These are phyloP conservation scores for Mus spretus DNA, from an alignment of 2,797 vertebrate genomes.

Conservation along the genomic window DNA sequence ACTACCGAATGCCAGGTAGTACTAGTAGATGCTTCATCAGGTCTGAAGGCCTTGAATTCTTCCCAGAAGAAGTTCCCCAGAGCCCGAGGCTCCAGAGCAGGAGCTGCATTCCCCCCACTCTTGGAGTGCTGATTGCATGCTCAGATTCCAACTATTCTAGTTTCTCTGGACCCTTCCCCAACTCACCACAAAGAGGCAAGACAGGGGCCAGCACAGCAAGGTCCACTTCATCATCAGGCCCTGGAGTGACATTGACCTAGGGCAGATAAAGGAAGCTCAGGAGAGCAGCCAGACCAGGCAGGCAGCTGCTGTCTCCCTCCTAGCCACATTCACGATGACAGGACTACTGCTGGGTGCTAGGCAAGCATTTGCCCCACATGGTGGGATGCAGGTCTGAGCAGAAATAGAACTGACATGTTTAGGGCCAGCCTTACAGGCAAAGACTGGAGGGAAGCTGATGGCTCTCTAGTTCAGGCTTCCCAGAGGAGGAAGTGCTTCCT, in stretches of 20 bases:
- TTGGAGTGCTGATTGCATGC: neutral
- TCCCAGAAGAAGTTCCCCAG: neutral
- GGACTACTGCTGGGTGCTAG: neutral
- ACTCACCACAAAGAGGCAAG: slow-evolving; percentile 82
- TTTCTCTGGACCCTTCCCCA: neutral
- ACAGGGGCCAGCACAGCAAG: slow-evolving; percentile 53
- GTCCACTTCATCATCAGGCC: slow-evolving; percentile 74
- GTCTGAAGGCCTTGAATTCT: neutral
- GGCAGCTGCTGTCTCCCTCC: neutral
- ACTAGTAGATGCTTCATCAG: neutral
- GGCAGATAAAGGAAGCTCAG: neutral
- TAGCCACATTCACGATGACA: neutral
- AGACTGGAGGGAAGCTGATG: neutral
- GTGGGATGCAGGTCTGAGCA: neutral
- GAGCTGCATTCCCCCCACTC: neutral
- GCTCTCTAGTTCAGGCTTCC: slow-evolving; percentile 22
- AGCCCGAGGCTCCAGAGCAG: neutral
- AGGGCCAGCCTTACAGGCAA: neutral
- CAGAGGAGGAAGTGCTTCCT: slow-evolving; percentile 63
- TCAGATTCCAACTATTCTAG: neutral
- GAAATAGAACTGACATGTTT: neutral
- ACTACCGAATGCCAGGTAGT: neutral
- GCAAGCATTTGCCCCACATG: neutral
- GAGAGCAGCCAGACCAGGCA: neutral
- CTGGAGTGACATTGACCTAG: slow-evolving; percentile 16